Base-by-base conservation (phyloP, 2,113 vertebrate species). In the Ceyx melanurus region DNA sequence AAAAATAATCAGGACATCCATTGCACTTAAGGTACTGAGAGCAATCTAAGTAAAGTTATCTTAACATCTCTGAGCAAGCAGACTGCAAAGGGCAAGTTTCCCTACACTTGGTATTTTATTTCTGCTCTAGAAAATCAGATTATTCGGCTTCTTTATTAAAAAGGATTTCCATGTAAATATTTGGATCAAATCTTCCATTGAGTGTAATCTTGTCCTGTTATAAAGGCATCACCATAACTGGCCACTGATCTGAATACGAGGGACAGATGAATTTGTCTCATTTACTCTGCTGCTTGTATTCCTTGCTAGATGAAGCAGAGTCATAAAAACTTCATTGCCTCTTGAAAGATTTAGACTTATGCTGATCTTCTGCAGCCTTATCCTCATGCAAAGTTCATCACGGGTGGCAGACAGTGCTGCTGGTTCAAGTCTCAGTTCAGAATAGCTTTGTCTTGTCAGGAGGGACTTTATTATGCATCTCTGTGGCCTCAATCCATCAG, bases 311-410 rank as follows among this genome's bases (percentile, higher is more conserved):
- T 42, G 68, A 73, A 94, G 54, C 5, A 4, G 19, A 94, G 46
- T 65, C 58, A 78, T 90, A 89, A 90, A 90, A 92, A 57, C 51
- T 92, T 89, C 46, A 90, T 51, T 61, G 50, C 45, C 58, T 82
- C 4, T 5, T 78, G 46, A 72, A 95, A 94, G 51, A 90, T 86
- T 90, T 65, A 93, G 54, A 35, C 33, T 86, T 57, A 13, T 5
- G 11, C 45, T 2, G 3, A 72, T 74, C 64, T 91, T 83, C 65
- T 57, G 57, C 58, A 81, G 26, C 45, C 54, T 86, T 51, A 65
- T 13, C 29, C 51, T 93, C 28, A 33, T 26, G 28, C 2, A 4
- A 82, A 94, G 78, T 57, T 84, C 86, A 90, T 65, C 45, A 68
- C 78, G 42, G 17, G 62, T 53, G 31, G 67, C 80, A 93, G 86